Evolutionary conservation across 2,113 vertebrate genomes (phyloP), one percentile per base, ranked within the genome.

Genomic region (Polyodon spathula): DNA sequence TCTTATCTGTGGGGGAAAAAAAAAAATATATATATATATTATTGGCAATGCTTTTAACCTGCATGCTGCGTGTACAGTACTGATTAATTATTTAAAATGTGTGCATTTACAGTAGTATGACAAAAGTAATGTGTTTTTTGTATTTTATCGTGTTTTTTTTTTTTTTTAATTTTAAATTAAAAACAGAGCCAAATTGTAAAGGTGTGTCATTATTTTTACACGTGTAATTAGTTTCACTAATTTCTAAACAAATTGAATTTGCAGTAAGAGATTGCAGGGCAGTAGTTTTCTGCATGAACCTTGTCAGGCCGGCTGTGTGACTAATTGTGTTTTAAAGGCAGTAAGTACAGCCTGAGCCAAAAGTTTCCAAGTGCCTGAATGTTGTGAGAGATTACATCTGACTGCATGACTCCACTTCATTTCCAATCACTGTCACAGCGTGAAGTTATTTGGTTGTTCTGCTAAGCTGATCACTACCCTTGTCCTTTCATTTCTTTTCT

Each of bases 311-410:
- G 43, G 60, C 37, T 14, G 57, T 56, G 58, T 54, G 68, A 64
- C 63, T 75, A 70, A 70, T 76, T 68, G 58, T 66, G 65, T 46
- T 67, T 70, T 71, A 63, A 72, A 72, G 63, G 59, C 39, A 38
- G 16, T 66, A n/a, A 7, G 52, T 27, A 27, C 3, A 27, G 38
- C 17, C 17, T 10, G 63, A 39, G 37, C 51, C 39, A 59, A 64
- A 58, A 62, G 40, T 72, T 72, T 72, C 65, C 42, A 6, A 68
- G 54, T 71, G 54, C 60, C 67, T 56, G 66, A 60, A 51, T 62
- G 44, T 59, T 10, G 5, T 46, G 44, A 72, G 52, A 62, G 57
- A 66, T 76, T 69, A 42, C 51, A 57, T 53, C 67, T 50, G 59
- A 66, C 60, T 1, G 2, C 56, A 40, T 71, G 75, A 68, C 66